Evolutionary conservation across 1,140 invertebrate genomes (phyloP).

Genomic region (Ips nitidus): DNA sequence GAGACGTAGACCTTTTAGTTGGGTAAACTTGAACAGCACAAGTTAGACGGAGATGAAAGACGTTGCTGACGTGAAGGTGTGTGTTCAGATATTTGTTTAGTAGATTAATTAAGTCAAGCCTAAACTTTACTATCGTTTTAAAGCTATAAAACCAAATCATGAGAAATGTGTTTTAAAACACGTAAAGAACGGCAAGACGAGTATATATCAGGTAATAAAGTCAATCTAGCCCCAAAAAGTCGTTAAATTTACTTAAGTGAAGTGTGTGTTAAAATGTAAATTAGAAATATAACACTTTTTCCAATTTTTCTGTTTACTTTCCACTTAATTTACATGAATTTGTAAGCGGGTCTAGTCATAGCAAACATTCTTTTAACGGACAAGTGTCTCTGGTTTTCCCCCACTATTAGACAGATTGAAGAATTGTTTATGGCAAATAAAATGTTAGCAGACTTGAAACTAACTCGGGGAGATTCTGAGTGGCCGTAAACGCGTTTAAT

Average conservation of each 20-base stretch:
- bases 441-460: neutral
- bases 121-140: neutral
- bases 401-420: neutral
- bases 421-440: slow-evolving; percentile 6
- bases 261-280: slow-evolving; percentile 28
- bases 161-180: too few relatives aligned
- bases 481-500: slow-evolving; percentile 2
- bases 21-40: slow-evolving; percentile 15
- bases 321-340: slow-evolving; percentile 17
- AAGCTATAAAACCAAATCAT: too few relatives aligned
- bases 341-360: neutral
- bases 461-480: neutral
- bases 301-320: slow-evolving; percentile 8
- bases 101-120: neutral
- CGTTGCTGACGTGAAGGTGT: slow-evolving; percentile 15
- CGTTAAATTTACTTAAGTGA: slow-evolving; percentile 21
- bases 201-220: slow-evolving; percentile 27
- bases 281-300: slow-evolving; percentile 21
- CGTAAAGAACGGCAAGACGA: neutral
- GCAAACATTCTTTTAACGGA: too few relatives aligned
- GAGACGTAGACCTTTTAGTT: slow-evolving; percentile 34
- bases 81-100: neutral
- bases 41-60: slow-evolving; percentile 5
- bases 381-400: neutral
- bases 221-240: slow-evolving; percentile 15